phyloP scores from a whole-genome alignment of 2,113 vertebrate genomes.

The Suricata suricatta region DNA sequence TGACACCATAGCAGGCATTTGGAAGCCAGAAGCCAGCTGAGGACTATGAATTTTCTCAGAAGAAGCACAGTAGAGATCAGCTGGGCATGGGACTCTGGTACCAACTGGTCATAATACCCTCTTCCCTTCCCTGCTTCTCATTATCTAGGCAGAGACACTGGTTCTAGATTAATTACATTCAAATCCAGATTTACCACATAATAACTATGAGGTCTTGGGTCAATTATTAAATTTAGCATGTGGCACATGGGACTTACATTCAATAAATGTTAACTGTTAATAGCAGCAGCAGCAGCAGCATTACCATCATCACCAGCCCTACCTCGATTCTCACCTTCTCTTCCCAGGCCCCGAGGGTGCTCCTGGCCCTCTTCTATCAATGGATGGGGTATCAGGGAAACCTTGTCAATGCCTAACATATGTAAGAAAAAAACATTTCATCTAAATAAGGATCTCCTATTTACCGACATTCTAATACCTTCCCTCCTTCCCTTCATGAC shows the following conservation, averaged over 20 bases:
- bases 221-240: conserved; percentile 18
- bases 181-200: neutral
- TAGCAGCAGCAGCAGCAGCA: neutral
- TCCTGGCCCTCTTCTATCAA: neutral
- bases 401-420: neutral
- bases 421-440: neutral
- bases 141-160: neutral
- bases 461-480: conserved; percentile 20
- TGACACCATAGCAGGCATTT: neutral
- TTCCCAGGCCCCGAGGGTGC: neutral
- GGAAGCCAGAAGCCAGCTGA: neutral
- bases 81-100: neutral
- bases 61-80: neutral
- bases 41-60: neutral
- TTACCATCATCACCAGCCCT: neutral
- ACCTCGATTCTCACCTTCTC: neutral
- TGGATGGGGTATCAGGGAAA: neutral
- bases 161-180: conserved; percentile 15
- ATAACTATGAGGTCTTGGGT: neutral
- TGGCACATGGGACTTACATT: neutral
- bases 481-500: neutral
- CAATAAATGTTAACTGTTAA: neutral
- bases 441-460: neutral
- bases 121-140: neutral
- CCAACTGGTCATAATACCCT: neutral